Evolutionary conservation across 2,797 vertebrate species (phyloP).

Genomic region (Scarus forsteni): DNA sequence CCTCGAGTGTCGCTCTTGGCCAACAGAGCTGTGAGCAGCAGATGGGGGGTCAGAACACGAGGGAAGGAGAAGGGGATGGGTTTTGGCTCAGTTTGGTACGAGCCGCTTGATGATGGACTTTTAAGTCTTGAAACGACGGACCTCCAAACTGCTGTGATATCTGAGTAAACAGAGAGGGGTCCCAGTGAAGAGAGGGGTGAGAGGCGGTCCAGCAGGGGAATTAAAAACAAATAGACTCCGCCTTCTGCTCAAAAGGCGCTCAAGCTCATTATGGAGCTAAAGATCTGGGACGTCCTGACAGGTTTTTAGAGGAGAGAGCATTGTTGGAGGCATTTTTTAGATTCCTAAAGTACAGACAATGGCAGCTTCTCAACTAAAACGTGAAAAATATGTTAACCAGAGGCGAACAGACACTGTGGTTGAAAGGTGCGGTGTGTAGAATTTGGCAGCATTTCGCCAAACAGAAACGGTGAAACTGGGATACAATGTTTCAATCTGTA

Average conservation of each 20-base stretch:
- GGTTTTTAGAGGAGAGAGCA: too few species aligned
- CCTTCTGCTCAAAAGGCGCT: constrained; percentile 21
- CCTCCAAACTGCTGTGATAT: constrained; percentile 1
- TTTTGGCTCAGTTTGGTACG: constrained; percentile 57
- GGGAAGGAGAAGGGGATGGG: constrained; percentile 33
- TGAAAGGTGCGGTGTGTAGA: too few species aligned
- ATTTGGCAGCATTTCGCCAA: too few species aligned
- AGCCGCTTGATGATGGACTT: constrained; percentile 62
- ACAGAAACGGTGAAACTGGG: too few species aligned
- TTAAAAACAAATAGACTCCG: constrained; percentile 40
- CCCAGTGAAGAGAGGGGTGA: neutral
- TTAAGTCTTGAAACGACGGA: constrained; percentile 44
- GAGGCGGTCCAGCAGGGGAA: neutral
- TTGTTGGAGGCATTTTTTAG: too few species aligned
- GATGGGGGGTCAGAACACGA: constrained; percentile 51
- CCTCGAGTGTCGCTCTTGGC: constrained; percentile 48
- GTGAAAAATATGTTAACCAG: too few species aligned
- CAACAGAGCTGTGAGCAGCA: constrained; percentile 35
- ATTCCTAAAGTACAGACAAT: too few species aligned
- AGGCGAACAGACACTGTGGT: too few species aligned
- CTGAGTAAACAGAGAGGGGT: constrained; percentile 22
- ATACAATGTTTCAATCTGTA: too few species aligned
- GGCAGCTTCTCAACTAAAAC: too few species aligned
- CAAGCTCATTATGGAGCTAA: constrained; percentile 34
- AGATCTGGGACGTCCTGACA: neutral